Evolutionary conservation across 1,140 invertebrate species (phyloP), one percentile per base, ranked within the genome.

Genomic region (Pararge aegeria): DNA sequence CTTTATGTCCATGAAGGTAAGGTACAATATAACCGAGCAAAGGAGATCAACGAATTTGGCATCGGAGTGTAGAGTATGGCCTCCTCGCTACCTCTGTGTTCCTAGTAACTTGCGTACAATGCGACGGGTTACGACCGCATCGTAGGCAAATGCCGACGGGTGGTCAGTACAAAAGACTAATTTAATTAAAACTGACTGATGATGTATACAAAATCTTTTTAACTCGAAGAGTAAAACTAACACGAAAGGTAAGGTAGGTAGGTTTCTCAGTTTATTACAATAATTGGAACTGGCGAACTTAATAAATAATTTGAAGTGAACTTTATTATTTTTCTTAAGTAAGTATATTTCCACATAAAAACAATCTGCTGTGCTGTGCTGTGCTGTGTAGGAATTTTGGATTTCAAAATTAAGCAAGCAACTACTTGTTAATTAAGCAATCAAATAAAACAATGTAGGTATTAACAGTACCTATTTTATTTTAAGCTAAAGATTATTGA

Each of bases 31-130:
- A 38, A 9, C 13, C 2, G 34, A 10, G 5, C 5, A 18, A 18
- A 16, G 15, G 13, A 42, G 13, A 18, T 16, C 18, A 7, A 7
- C 30, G 30, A 3, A 34, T 10, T 34, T 10, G 9, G 12, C 10
- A 34, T 3, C n/a, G 30, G 0, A 3, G 30, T 6, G 1, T 3
- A 34, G 2, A 34, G 10, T 10, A 10, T 7, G 5, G 19, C n/a
- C 68, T 79, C 66, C 34, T 69, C n/a, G 49, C 5, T 1, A 6
- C 3, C 72, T 73, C 66, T 86, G 78, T 29, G 50, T 24, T 69
- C 80, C 78, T 86, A 73, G 80, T 86, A 86, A 55, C 53, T 64
- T 80, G 83, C 83, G 83, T 80, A 78, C 69, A 71, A 64, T 68
- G 74, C 64, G 78, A 73, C 77, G 75, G 79, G 75, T 79, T 81